These are phyloP conservation scores for Saturnia japonica DNA, from an alignment of 2,888 invertebrate genomes.

Conservation along the genomic window DNA sequence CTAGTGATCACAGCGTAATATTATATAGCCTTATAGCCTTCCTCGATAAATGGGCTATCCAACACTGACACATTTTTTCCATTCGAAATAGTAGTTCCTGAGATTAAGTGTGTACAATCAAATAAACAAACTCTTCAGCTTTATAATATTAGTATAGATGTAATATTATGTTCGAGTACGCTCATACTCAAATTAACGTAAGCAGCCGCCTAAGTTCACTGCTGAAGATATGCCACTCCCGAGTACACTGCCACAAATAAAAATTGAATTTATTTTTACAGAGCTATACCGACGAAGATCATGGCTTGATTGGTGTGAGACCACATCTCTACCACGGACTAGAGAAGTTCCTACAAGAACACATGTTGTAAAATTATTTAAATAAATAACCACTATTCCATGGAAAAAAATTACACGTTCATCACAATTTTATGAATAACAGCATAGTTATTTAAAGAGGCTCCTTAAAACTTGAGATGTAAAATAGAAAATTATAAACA, in stretches of 20 bases:
- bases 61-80: no score
- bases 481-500: neutral
- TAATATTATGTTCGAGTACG: no score
- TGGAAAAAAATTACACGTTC: neutral
- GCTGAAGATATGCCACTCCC: neutral
- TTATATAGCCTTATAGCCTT: no score
- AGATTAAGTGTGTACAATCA: no score
- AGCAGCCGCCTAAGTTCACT: neutral
- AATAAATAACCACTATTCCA: neutral
- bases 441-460: neutral
- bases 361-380: slow-evolving; percentile 56
- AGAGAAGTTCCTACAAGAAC: slow-evolving; percentile 87
- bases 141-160: no score
- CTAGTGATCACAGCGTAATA: no score
- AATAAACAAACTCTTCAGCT: no score
- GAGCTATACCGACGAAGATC: slow-evolving; percentile 97
- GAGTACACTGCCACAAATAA: neutral
- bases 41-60: no score
- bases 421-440: neutral
- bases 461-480: neutral
- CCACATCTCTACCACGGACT: slow-evolving; percentile 95
- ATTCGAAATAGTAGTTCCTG: no score
- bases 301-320: slow-evolving; percentile 90
- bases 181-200: neutral
- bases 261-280: slow-evolving; percentile 63